These are phyloP conservation scores for Andrena marginata DNA, from an alignment of 2,888 invertebrate species.

Conservation along the genomic window DNA sequence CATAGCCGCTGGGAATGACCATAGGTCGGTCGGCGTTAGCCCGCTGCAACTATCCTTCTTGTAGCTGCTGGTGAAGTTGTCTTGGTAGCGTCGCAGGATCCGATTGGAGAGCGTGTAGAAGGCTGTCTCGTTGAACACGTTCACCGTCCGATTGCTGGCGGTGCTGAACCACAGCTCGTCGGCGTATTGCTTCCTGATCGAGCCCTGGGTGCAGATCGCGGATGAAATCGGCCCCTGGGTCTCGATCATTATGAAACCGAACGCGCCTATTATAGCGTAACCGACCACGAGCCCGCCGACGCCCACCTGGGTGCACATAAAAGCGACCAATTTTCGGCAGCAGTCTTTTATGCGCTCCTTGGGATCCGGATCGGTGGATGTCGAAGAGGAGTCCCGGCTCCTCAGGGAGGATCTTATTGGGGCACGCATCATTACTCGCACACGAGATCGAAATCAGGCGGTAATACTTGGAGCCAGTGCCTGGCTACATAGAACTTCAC, in stretches of 20 bases:
- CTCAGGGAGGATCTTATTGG: slow-evolving; percentile 87
- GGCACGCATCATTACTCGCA: slow-evolving; percentile 73
- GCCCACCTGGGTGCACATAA: slow-evolving; percentile 96
- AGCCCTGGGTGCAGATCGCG: slow-evolving; percentile 81
- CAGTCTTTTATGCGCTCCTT: slow-evolving; percentile 93
- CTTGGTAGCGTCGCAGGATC: slow-evolving; percentile 89
- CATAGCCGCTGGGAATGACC: slow-evolving; percentile 95
- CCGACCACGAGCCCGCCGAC: slow-evolving; percentile 95
- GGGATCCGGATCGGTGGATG: slow-evolving; percentile 89
- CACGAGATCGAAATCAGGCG: slow-evolving; percentile 9
- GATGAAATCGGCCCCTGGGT: slow-evolving; percentile 83
- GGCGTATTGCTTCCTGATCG: slow-evolving; percentile 81
- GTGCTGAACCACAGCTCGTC: slow-evolving; percentile 90
- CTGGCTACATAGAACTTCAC: slow-evolving; percentile 57
- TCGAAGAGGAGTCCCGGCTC: slow-evolving; percentile 88
- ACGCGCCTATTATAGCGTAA: slow-evolving; percentile 94
- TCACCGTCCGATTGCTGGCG: slow-evolving; percentile 86
- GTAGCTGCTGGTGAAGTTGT: slow-evolving; percentile 87
- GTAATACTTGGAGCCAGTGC: slow-evolving; percentile 12
- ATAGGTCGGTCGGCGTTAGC: slow-evolving; percentile 87
- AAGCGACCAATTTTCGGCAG: slow-evolving; percentile 93
- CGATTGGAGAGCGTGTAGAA: slow-evolving; percentile 88
- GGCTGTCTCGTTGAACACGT: slow-evolving; percentile 89
- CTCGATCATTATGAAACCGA: slow-evolving; percentile 93
- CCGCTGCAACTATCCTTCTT: slow-evolving; percentile 91